A percentile compares a stretch with the other conserved stretches of the same genome.
These are phyloP conservation scores for Eurytemora carolleeae DNA, from an alignment of 1,140 invertebrate genomes.

Conservation along the genomic window DNA sequence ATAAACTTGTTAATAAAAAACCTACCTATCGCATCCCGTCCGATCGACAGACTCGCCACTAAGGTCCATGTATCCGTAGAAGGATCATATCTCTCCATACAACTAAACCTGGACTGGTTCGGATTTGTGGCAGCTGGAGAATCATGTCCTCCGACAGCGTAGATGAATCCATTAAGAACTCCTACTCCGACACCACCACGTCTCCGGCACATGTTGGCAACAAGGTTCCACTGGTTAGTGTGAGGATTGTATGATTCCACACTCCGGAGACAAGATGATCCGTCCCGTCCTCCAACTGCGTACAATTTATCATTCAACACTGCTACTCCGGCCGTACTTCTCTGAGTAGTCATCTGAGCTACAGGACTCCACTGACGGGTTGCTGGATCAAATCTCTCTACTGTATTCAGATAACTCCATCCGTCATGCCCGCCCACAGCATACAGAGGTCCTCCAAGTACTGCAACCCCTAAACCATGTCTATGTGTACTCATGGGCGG, in stretches of 20 bases:
- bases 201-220: constrained; percentile 66
- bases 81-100: constrained; percentile 64
- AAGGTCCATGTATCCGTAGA: constrained; percentile 60
- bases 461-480: constrained; percentile 37
- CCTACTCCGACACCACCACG: constrained; percentile 72
- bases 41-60: constrained; percentile 71
- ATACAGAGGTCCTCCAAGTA: constrained; percentile 52
- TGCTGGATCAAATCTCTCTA: constrained; percentile 62
- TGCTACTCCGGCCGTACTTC: constrained; percentile 79
- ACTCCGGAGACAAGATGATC: constrained; percentile 65
- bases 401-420: constrained; percentile 66
- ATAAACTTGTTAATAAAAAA: no score
- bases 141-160: constrained; percentile 59
- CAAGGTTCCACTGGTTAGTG: constrained; percentile 55
- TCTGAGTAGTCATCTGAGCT: constrained; percentile 64
- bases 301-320: constrained; percentile 71
- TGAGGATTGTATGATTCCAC: constrained; percentile 78
- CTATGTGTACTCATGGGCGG: constrained; percentile 67
- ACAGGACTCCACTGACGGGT: constrained; percentile 63
- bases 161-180: constrained; percentile 65
- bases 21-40: constrained; percentile 49
- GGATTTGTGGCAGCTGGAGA: constrained; percentile 66
- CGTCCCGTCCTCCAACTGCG: constrained; percentile 82
- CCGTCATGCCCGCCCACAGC: constrained; percentile 85
- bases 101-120: constrained; percentile 84